Base-by-base conservation (phyloP, 2,888 invertebrate species). In the Amiota minor region DNA sequence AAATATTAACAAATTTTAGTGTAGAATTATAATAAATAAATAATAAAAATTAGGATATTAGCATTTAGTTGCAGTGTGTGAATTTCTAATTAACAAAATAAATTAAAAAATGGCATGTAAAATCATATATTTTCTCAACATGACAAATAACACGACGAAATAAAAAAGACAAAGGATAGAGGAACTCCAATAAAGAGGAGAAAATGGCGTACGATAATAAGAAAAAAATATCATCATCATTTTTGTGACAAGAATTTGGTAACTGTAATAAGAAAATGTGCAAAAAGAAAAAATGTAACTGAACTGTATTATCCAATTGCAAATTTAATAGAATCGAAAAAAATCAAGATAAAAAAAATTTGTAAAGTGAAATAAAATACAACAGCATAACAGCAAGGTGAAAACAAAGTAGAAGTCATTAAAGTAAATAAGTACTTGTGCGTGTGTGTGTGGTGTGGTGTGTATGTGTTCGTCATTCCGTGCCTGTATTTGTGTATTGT, bases 141-240 rank as follows among this genome's bases (percentile, higher is more conserved):
- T 6, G 35, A 6, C 35, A 35, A 35, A 35, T 6, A 35, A 35
- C 6, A 35, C 35, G 35, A 35, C 6, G 35, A 35, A 35, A 35
- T 35, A 35, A 35, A 35, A 35, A 35, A 83, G 77, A 85, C 86
- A 83, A 83, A 83, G 83, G 83, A 83, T 86, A 86, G 83, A 85
- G 6, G 35, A 6, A 84, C 82, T 81, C 81, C 80, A 79, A 79
- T 35, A 35, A 35, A 77, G 80, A 83, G 75, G 79, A 71, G 81
- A 79, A 77, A 74, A 71, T 80, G 74, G 55, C 77, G 69, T 77
- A 75, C 73, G 78, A 72, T 71, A 75, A 76, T 78, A 76, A 76
- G 78, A 73, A 61, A 20, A 74, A 65, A 71, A 82, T 81, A 78
- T 69, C 75, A 71, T 69, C 75, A 71, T 50, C 56, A 35, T 4